phyloP scores from a whole-genome alignment of 2,797 vertebrate genomes.

The Sebastes glaucus region DNA sequence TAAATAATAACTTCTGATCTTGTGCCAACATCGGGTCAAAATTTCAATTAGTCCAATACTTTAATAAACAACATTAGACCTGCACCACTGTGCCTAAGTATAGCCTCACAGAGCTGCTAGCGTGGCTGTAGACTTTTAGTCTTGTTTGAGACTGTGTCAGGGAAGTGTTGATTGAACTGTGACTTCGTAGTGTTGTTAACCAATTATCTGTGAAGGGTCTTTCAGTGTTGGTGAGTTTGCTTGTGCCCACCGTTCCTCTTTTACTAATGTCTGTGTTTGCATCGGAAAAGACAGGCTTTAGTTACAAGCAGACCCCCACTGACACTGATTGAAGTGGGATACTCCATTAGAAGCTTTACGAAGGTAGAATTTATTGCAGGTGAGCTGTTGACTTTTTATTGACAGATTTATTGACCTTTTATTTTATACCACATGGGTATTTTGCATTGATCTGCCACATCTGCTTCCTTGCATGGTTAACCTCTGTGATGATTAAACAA shows the following conservation, averaged over 20 bases:
- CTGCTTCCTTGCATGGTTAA: not conserved
- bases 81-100: too few relatives aligned
- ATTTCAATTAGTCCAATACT: not conserved
- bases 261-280: not conserved
- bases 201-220: not conserved
- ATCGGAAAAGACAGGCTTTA: not conserved
- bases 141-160: not conserved
- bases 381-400: not conserved
- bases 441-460: not conserved
- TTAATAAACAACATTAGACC: not conserved
- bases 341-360: not conserved
- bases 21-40: not conserved
- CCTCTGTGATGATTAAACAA: not conserved
- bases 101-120: not conserved
- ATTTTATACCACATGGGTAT: not conserved
- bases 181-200: not conserved
- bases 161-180: not conserved
- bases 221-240: not conserved
- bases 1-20: not conserved
- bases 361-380: not conserved
- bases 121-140: not conserved
- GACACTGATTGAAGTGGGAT: not conserved
- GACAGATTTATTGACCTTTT: not conserved
- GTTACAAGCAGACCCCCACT: not conserved
- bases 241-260: not conserved